phyloP scores from a whole-genome alignment of 2,113 vertebrate genomes.

The Thomomys bottae region DNA sequence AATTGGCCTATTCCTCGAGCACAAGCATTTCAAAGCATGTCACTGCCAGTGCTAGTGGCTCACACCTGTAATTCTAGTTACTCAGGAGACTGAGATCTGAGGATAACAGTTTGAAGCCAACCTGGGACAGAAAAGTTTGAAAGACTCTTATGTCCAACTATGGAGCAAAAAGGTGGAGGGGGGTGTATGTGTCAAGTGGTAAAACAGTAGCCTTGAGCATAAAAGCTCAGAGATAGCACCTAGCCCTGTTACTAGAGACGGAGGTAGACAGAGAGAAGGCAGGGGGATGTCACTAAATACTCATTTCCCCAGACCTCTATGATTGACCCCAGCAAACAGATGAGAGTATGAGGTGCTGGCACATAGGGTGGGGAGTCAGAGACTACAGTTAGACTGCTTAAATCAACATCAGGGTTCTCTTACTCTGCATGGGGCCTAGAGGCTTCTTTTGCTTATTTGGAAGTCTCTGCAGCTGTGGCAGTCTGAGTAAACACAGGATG shows the following conservation, averaged over 20 bases:
- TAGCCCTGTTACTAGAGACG: too few species aligned
- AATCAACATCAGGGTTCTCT: neutral
- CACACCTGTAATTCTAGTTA: too few species aligned
- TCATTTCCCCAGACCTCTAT: neutral
- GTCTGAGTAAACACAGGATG: neutral
- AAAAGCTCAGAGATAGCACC: too few species aligned
- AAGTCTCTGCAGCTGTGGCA: neutral
- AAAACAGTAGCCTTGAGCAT: too few species aligned
- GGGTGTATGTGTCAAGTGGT: too few species aligned
- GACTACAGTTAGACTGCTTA: neutral
- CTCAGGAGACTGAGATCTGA: too few species aligned
- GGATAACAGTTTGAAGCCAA: too few species aligned
- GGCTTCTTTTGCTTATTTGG: neutral
- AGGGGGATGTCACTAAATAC: too few species aligned
- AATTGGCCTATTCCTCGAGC: neutral
- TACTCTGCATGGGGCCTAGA: neutral
- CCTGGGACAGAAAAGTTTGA: neutral
- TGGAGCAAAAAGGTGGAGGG: too few species aligned
- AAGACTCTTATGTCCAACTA: neutral
- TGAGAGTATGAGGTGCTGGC: accelerated
- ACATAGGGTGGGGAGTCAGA: neutral
- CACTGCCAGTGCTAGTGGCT: too few species aligned
- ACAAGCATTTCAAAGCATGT: neutral
- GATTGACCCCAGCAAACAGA: neutral
- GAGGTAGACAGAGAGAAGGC: too few species aligned